These are phyloP conservation scores for Apogon talboti DNA, from an alignment of 2,797 vertebrate genomes.

Conservation along the genomic window DNA sequence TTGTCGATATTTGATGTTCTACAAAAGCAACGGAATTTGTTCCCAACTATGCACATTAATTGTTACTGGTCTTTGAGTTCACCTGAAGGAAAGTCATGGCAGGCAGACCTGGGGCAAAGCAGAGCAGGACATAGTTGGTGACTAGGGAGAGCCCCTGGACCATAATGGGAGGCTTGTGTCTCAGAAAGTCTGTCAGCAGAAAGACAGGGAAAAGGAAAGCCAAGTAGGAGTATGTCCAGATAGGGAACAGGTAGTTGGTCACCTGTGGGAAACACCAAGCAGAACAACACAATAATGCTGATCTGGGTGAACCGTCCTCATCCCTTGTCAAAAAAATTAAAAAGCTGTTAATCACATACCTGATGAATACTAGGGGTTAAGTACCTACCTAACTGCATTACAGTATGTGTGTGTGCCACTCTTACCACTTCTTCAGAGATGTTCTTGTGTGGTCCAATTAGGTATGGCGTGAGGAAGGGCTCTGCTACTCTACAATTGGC, in stretches of 20 bases:
- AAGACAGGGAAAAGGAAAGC: conserved; percentile 80
- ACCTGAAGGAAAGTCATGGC: conserved; percentile 82
- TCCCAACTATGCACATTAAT: not conserved
- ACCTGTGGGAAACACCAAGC: conserved; percentile 62
- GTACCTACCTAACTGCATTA: not conserved
- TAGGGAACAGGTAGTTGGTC: conserved; percentile 83
- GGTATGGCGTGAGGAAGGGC: conserved; percentile 83
- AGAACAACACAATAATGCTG: not conserved
- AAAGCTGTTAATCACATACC: not conserved
- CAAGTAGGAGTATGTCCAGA: conserved; percentile 86
- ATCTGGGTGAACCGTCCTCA: not conserved
- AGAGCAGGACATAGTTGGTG: conserved; percentile 76
- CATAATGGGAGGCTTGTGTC: conserved; percentile 81
- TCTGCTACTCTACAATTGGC: conserved; percentile 82
- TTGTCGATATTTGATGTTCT: no score
- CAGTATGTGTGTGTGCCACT: not conserved
- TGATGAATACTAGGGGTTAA: not conserved
- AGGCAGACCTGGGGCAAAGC: conserved; percentile 74
- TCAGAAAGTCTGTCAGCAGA: conserved; percentile 81
- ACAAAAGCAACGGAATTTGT: not conserved
- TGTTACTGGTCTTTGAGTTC: conserved; percentile 15
- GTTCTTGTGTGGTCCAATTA: conserved; percentile 84
- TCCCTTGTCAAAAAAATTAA: not conserved
- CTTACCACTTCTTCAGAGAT: conserved; percentile 83
- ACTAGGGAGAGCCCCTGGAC: conserved; percentile 80